Base-by-base conservation (phyloP, 2,888 invertebrate genomes). In the Rhynchonema sp. region DNA sequence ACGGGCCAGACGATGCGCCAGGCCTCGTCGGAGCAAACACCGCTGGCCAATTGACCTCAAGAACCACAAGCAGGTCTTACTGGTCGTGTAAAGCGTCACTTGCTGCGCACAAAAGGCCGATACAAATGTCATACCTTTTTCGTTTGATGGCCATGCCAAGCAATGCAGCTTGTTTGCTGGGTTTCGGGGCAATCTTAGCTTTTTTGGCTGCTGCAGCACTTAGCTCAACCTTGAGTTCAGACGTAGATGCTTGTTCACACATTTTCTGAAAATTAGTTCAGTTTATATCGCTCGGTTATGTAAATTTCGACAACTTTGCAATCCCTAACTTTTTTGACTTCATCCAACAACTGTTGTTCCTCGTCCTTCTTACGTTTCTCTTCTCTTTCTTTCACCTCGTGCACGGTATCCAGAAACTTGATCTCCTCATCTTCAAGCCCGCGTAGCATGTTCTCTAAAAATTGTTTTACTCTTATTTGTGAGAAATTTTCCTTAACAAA, bases 351-450 rank as follows among this genome's bases (percentile, higher is more conserved):
- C 30, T 65, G 64, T 56, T 63, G 60, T 46, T 68, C 68, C 60
- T 69, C 69, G 17, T 20, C 6, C 2, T n/a, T 13, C 20, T 54
- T 49, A 29, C 30, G 17, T 1, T 55, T 55, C 53, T 65, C 64
- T 22, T 65, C 64, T 17, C 63, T 62, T 9, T 61, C 57, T 30
- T 70, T 68, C 28, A 63, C 61, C 3, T 64, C 57, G 56, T 67
- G 89, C 1, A 96, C 88, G 61, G 86, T 79, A 70, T 94, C 89
- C 56, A 96, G 77, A 74, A 94, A 96, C 64, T 89, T 86, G 0
- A 89, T 86, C 77, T 96, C 96, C 73, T 94, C 96, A 72, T 92
- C 92, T 72, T 94, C 91, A 56, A 96, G 77, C 0, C 91, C 91
- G 73, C 89, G 77, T 1, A 82, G 79, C 73, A 80, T 77, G 69